Evolutionary conservation across 2,113 vertebrate genomes (phyloP).

Genomic region (Nesoenas mayeri): DNA sequence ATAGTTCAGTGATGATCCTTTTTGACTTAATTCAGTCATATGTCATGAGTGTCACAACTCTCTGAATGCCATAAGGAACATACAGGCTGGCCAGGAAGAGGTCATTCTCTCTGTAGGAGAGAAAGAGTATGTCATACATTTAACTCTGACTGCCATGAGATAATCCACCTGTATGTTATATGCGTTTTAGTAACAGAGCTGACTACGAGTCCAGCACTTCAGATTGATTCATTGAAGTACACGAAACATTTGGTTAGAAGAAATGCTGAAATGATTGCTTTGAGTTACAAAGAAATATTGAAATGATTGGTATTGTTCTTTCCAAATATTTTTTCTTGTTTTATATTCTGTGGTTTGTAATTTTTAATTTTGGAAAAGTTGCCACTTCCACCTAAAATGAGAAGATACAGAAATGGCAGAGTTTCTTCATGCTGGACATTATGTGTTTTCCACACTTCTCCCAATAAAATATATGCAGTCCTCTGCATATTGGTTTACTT

Average conservation of each 20-base stretch:
- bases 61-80: background rate
- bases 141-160: background rate
- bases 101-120: background rate
- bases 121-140: fast-evolving
- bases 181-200: background rate
- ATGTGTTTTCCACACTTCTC: background rate
- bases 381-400: background rate
- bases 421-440: background rate
- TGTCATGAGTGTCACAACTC: background rate
- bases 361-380: background rate
- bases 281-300: background rate
- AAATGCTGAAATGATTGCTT: background rate
- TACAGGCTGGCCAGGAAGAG: background rate
- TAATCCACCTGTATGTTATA: background rate
- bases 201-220: background rate
- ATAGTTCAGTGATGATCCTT: background rate
- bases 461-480: background rate
- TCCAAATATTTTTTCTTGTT: background rate
- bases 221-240: background rate
- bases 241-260: background rate
- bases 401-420: background rate
- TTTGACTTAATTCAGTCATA: background rate
- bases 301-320: background rate
- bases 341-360: background rate
- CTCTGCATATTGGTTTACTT: background rate